Evolutionary conservation across 2,888 invertebrate species (phyloP).

Genomic region (Catocala sponsa): DNA sequence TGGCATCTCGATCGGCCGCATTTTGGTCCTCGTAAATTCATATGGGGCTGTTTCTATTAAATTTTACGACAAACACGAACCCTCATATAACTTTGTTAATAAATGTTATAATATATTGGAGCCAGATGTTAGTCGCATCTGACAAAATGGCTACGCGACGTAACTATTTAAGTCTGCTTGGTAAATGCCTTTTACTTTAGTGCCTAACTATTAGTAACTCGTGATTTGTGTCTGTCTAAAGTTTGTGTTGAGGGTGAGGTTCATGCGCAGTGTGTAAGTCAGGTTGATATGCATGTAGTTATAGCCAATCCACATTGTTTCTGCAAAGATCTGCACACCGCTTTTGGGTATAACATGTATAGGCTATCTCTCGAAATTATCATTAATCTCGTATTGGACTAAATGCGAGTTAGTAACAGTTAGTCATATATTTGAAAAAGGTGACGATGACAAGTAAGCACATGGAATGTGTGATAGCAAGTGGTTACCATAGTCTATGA

Average conservation of each 20-base stretch:
- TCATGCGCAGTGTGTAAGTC: constrained; percentile 14
- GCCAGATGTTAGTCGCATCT: constrained; percentile 64
- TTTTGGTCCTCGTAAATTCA: constrained; percentile 72
- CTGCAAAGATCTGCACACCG: no score
- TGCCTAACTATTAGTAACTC: constrained; percentile 39
- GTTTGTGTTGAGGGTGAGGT: constrained; percentile 28
- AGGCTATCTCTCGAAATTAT: no score
- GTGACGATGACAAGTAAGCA: no score
- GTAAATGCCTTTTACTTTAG: constrained; percentile 30
- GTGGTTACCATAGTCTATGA: no score
- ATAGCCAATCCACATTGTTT: background rate
- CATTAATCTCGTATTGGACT: no score
- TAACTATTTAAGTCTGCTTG: constrained; percentile 52
- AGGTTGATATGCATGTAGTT: background rate
- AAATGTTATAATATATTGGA: constrained; percentile 79
- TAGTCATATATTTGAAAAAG: no score
- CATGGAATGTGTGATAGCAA: no score
- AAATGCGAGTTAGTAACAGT: no score
- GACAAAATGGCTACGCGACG: constrained; percentile 48
- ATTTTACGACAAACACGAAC: constrained; percentile 82
- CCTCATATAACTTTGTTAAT: constrained; percentile 85
- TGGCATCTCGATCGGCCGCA: constrained; percentile 63
- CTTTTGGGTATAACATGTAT: no score
- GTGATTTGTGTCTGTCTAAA: constrained; percentile 39
- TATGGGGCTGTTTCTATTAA: constrained; percentile 79